Conservation (phyloP, 2,113 vertebrate species). For the Grus americana region DNA sequence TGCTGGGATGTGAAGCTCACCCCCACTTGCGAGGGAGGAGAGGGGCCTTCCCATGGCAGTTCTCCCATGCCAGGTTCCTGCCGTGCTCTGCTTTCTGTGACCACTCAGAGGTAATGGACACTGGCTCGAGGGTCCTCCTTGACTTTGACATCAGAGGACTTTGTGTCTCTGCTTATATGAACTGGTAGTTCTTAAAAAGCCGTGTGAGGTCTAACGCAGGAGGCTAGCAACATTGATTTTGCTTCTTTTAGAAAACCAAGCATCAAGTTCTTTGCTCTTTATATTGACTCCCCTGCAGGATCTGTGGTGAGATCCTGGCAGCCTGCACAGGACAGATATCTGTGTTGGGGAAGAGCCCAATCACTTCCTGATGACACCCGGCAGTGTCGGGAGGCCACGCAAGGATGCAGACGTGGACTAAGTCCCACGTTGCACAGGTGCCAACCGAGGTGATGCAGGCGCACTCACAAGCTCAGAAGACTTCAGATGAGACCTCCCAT, state of each 20-base stretch:
- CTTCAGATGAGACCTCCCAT: not conserved
- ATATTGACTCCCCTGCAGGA: not conserved
- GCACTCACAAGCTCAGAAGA: not conserved
- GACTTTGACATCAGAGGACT: not conserved
- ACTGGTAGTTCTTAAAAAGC: not conserved
- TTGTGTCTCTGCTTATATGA: not conserved
- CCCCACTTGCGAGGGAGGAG: accelerated
- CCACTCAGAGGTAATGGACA: not conserved
- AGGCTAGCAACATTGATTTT: not conserved
- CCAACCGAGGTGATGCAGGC: accelerated
- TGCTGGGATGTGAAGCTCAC: not conserved
- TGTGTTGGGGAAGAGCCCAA: not conserved
- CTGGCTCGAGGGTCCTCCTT: not conserved
- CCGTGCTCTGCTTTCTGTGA: not conserved
- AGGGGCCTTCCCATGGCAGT: not conserved
- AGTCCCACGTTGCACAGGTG: not conserved
- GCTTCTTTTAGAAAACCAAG: not conserved
- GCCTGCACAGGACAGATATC: not conserved
- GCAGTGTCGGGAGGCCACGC: accelerated
- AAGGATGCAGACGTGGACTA: not conserved
- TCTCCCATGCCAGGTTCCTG: not conserved
- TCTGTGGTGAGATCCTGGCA: not conserved
- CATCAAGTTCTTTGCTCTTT: not conserved
- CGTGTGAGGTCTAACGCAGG: not conserved
- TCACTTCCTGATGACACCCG: not conserved